A percentile compares a stretch with the other conserved stretches of the same genome.
Conservation (phyloP, 2,797 vertebrate genomes). For the Artibeus jamaicensis region DNA sequence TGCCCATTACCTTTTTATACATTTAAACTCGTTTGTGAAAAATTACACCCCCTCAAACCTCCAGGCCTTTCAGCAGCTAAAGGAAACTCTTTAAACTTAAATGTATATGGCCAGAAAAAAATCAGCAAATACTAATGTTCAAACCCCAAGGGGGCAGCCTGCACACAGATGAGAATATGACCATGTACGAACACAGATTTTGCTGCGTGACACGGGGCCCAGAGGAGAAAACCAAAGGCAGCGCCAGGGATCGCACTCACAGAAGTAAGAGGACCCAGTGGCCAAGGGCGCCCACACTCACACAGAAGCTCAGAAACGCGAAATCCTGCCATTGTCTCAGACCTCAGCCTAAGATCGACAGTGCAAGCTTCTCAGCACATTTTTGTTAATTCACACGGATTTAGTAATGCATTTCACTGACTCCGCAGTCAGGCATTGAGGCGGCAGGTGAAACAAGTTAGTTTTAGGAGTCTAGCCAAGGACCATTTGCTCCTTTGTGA, state of each 20-base stretch:
- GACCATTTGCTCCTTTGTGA: conserved; percentile 39
- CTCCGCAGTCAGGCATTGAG: conserved; percentile 42
- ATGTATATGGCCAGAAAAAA: conserved; percentile 51
- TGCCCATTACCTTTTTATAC: conserved; percentile 41
- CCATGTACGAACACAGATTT: conserved; percentile 12
- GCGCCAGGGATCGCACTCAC: not conserved
- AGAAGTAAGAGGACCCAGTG: not conserved
- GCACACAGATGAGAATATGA: conserved; percentile 74
- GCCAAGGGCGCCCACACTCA: not conserved
- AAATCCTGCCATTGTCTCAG: not conserved
- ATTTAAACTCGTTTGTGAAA: conserved; percentile 48
- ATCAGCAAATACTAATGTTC: conserved; percentile 67
- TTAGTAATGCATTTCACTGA: conserved; percentile 28
- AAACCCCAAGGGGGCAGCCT: conserved; percentile 78
- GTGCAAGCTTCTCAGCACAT: not conserved
- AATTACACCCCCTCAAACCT: not conserved
- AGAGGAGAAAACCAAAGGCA: not conserved
- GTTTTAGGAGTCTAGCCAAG: conserved; percentile 56
- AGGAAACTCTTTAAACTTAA: conserved; percentile 55
- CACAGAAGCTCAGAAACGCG: not conserved
- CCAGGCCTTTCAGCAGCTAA: conserved; percentile 27
- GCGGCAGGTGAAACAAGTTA: conserved; percentile 47
- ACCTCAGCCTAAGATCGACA: not conserved
- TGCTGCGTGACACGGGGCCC: not conserved
- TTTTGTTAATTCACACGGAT: conserved; percentile 29